A percentile compares a stretch with the other conserved stretches of the same genome.
Conservation (phyloP, 2,113 vertebrate genomes). For the Pteronura brasiliensis region DNA sequence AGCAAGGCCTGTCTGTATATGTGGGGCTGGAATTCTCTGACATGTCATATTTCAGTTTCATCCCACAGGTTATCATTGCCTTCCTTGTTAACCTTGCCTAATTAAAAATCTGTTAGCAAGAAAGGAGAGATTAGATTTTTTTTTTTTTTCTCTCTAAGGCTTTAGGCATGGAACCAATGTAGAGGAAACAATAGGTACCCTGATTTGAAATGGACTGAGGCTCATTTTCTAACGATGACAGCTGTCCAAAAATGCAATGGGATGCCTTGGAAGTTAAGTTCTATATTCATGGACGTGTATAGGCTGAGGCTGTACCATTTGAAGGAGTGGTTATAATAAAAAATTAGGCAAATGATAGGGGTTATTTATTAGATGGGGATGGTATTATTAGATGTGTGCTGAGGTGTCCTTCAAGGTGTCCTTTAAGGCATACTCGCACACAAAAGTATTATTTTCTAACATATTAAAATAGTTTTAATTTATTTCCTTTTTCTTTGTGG, state of each 20-base stretch:
- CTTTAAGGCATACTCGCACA: neutral
- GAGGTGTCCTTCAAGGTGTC: neutral
- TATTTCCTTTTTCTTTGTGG: neutral
- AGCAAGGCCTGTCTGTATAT: conserved; percentile 60
- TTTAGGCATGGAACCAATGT: neutral
- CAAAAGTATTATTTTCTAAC: neutral
- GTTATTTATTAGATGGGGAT: neutral
- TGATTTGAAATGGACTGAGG: neutral
- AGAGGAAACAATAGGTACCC: neutral
- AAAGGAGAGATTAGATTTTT: neutral
- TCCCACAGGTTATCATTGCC: conserved; percentile 72
- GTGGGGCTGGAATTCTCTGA: conserved; percentile 68
- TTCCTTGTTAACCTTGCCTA: conserved; percentile 64
- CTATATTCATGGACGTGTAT: neutral
- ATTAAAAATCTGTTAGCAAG: conserved; percentile 64
- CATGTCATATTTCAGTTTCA: conserved; percentile 76
- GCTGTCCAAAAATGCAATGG: neutral
- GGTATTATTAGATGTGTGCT: neutral
- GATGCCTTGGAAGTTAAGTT: neutral
- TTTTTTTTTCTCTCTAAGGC: neutral
- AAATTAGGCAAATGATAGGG: neutral
- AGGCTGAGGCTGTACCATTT: neutral
- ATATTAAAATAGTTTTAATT: neutral
- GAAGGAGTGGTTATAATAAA: neutral
- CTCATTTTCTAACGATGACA: conserved; percentile 26